Evolutionary conservation across 2,797 vertebrate genomes (phyloP).

Genomic region (Buphagus erythrorhynchus): DNA sequence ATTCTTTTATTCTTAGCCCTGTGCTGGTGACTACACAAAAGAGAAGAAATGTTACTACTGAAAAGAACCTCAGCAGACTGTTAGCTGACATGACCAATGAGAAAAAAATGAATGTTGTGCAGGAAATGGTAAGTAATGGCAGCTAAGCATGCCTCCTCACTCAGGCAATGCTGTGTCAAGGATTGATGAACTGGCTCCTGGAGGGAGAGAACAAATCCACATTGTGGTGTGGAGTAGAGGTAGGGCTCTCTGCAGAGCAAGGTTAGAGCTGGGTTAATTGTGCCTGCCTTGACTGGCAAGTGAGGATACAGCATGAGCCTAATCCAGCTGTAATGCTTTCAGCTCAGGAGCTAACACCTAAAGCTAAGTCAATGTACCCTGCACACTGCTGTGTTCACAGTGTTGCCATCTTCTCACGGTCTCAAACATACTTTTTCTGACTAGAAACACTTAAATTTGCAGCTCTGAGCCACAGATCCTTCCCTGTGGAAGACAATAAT

Average conservation of each 20-base stretch:
- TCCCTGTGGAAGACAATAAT: background rate
- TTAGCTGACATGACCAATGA: background rate
- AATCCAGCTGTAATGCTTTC: background rate
- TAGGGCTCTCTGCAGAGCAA: background rate
- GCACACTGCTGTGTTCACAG: background rate
- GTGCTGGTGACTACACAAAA: background rate
- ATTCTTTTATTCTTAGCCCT: background rate
- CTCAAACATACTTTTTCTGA: background rate
- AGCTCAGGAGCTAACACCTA: background rate
- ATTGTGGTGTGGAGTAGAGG: fast-evolving
- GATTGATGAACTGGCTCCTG: background rate
- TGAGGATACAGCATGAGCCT: background rate
- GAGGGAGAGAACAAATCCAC: background rate
- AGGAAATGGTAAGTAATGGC: background rate
- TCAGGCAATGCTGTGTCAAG: background rate
- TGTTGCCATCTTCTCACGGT: background rate
- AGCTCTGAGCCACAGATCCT: background rate
- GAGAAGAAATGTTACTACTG: background rate
- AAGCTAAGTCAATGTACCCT: background rate
- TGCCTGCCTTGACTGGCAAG: background rate
- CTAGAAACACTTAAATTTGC: background rate
- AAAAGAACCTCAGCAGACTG: background rate
- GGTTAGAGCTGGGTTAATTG: constrained; percentile 19
- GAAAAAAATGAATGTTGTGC: background rate
- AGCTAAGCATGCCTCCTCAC: background rate